Evolutionary conservation across 2,797 vertebrate genomes (phyloP).

Genomic region (Intellagama lesueurii): DNA sequence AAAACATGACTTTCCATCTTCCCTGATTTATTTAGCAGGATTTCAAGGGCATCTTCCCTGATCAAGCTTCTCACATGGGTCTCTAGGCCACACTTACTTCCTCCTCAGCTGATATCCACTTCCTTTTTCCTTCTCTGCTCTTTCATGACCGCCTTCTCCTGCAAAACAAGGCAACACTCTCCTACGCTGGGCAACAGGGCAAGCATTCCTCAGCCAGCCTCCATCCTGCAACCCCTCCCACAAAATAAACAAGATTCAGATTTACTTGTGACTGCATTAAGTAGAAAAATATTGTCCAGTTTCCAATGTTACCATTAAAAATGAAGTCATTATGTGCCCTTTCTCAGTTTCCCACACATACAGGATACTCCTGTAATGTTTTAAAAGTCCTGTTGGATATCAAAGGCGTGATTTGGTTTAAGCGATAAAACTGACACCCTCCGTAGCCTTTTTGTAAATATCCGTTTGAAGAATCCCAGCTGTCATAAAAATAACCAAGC

Average conservation of each 20-base stretch:
- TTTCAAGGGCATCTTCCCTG: neutral
- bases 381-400: conserved; percentile 58
- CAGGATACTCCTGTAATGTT: conserved; percentile 42
- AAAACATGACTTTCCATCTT: too few species aligned
- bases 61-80: neutral
- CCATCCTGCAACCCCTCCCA: too few species aligned
- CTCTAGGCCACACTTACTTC: neutral
- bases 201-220: neutral
- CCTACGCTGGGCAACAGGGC: too few species aligned
- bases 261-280: conserved; percentile 19
- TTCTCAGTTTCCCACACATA: conserved; percentile 33
- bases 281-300: neutral
- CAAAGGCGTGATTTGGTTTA: conserved; percentile 60
- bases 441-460: conserved; percentile 66
- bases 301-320: conserved; percentile 37
- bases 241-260: neutral
- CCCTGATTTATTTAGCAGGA: too few species aligned
- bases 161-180: neutral
- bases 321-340: conserved; percentile 39
- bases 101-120: neutral
- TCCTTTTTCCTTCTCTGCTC: neutral
- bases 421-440: conserved; percentile 63
- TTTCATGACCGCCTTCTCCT: too few species aligned
- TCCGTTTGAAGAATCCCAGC: conserved; percentile 69
- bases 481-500: conserved; percentile 75